Base-by-base conservation (phyloP, 2,113 vertebrate species). In the Xenopus laevis region DNA sequence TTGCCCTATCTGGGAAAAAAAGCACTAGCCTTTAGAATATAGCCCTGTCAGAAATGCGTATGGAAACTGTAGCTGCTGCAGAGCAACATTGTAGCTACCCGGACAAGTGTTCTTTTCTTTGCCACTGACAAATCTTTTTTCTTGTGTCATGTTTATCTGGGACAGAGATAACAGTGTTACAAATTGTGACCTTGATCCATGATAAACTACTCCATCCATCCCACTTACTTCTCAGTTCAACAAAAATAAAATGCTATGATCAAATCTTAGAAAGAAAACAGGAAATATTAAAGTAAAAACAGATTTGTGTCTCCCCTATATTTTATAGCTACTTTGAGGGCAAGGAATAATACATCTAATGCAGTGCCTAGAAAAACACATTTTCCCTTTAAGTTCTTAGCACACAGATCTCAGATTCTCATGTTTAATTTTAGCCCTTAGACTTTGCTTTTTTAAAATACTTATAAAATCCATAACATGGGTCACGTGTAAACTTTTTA, bases 81-180 rank as follows among this genome's bases (percentile, higher is more conserved):
- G 17, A 44, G n/a, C 53, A 65, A 16, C 47, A 17, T 65, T 52
- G 40, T 46, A 74, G 21, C 60, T 40, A n/a, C 18, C 18, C 33
- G 33, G 55, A 62, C 73, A 75, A 75, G 30, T 16, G 57, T 60
- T 47, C 57, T 17, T 40, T 63, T 63, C 66, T 68, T 67, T 76
- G 18, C 58, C 50, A 20, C 23, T 74, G 72, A 67, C 58, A 62
- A 67, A 67, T 60, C 18, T 59, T 46, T 74, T 61, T 10, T 18
- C 18, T 13, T 59, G 53, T 61, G 64, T 67, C 21, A 55, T 58
- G 15, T 60, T 68, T 75, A 53, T 68, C 72, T 62, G n/a, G 10
- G 15, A 59, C 40, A 59, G 45, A 40, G 73, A 75, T 69, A 75
- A 76, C n/a, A 75, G 44, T 50, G 23, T 69, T 62, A 68, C 65